Evolutionary conservation across 2,113 vertebrate species (phyloP), one percentile per base, ranked within the genome.

Genomic region (Ctenomys sociabilis): DNA sequence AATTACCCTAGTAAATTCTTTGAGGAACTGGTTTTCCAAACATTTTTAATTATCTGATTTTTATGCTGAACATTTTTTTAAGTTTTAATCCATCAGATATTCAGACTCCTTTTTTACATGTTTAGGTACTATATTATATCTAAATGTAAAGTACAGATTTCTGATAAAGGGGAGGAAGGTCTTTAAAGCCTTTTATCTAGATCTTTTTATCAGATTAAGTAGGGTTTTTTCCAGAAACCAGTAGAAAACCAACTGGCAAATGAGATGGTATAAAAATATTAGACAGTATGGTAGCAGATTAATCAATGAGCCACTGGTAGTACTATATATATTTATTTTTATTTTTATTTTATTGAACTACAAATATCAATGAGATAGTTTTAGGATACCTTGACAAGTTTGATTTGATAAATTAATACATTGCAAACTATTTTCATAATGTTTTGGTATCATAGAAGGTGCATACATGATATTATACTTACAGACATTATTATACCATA

Each of bases 1-100:
- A 94, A 87, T 35, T 66, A 63, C 37, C 54, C 35, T 37, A 19
- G 35, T 63, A 85, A 88, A 32, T 43, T 87, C 24, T 88, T 80
- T 72, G 85, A 95, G 54, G 30, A 86, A 83, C 63, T 97, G 90
- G 26, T 78, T 92, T 87, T 83, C 43, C 90, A 87, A 90, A 32
- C 85, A 92, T 83, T 70, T 68, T 95, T 9, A 26, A 94, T 78
- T 84, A 19, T 68, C 64, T 92, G 16, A 35, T 35, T 95, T 92
- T 40, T 70, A 78, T 63, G 77, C 17, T 77, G 45, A 85, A 57
- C 32, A 49, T 66, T 73, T 83, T 40, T 95, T 87, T 14, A 72
- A 77, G 3, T 8, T 84, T 86, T 6, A 61, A 30, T 54, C 32
- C 40, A 37, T 66, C 22, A 78, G 35, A 54, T 90, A 52, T 49